Evolutionary conservation across 2,888 invertebrate genomes (phyloP).

Genomic region (Ernsta delagoae): DNA sequence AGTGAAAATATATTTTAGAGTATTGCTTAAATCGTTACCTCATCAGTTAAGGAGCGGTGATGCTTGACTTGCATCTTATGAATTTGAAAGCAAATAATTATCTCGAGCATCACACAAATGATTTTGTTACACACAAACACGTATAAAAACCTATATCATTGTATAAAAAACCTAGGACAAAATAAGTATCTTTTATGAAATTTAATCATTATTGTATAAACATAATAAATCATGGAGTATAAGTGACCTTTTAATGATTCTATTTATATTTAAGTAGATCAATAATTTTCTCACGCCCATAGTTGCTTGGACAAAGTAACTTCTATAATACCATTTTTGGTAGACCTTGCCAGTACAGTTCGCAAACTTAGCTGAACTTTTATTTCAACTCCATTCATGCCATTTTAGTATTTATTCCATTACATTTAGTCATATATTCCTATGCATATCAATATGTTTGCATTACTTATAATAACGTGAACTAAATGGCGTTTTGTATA

Average conservation of each 20-base stretch:
- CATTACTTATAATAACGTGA: neutral
- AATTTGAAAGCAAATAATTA: too few species aligned
- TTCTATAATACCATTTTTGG: conserved; percentile 60
- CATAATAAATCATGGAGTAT: neutral
- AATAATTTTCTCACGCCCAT: conserved; percentile 54
- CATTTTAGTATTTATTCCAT: neutral
- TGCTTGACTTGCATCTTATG: too few species aligned
- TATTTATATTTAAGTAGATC: conserved; percentile 25
- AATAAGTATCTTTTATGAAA: too few species aligned
- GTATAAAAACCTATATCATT: too few species aligned
- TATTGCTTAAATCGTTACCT: neutral
- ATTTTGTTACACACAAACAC: too few species aligned
- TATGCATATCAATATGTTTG: neutral
- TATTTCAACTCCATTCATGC: neutral
- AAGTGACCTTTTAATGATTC: neutral
- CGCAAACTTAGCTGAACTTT: conserved; percentile 9
- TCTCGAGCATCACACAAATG: too few species aligned
- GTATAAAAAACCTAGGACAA: too few species aligned
- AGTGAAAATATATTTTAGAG: neutral
- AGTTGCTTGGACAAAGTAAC: conserved; percentile 43
- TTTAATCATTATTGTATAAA: too few species aligned
- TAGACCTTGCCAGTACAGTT: conserved; percentile 42
- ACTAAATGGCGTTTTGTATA: conserved; percentile 30
- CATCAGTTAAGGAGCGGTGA: neutral
- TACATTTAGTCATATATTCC: neutral